Evolutionary conservation across 23 tunicate genomes (phyloP), one percentile per base, ranked within the genome.

Genomic region (Trididemnum nubilum): DNA sequence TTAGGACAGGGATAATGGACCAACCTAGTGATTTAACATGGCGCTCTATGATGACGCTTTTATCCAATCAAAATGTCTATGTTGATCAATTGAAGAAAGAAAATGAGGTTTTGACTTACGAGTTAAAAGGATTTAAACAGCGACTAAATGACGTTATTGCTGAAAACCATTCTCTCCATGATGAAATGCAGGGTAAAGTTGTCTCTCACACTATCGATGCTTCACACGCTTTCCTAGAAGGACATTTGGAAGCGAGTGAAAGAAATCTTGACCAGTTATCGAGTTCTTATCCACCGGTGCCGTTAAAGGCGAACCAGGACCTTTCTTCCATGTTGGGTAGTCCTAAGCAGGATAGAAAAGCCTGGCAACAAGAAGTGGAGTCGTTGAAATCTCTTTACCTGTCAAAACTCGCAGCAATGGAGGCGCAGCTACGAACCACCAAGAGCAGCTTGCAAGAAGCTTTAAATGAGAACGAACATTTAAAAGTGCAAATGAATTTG

Each of bases 101-200:
- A 67, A 88, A 88, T 49, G 33, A 36, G 28, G 25, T 65, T 31
- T 65, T 78, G 0, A 1, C 52, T 78, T 33, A 34, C 21, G 89
- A 90, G 35, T 71, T 90, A 30, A 5, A 72, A 5, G 72, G 39
- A 21, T 81, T 90, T 51, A 80, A 73, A 74, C 67, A 64, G 34
- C 64, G 86, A 21, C 40, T 90, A 12, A 28, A 15, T 15, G 72
- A 80, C 7, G 96, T 90, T 65, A 71, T 90, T 37, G 59, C 65
- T 33, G 96, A 90, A 80, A 90, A 90, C 72, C 89, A 90, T 61
- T 28, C 72, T 36, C 31, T 90, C 4, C 86, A 90, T 61, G 96
- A 90, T 80, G 76, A 40, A 26, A 64, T 85, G 76, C 85, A 76
- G 35, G 59, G 77, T 5, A 65, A 80, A 15, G 69, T 80, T 50